Conservation (phyloP, 1,140 invertebrate genomes). For the Danaus melanippus region DNA sequence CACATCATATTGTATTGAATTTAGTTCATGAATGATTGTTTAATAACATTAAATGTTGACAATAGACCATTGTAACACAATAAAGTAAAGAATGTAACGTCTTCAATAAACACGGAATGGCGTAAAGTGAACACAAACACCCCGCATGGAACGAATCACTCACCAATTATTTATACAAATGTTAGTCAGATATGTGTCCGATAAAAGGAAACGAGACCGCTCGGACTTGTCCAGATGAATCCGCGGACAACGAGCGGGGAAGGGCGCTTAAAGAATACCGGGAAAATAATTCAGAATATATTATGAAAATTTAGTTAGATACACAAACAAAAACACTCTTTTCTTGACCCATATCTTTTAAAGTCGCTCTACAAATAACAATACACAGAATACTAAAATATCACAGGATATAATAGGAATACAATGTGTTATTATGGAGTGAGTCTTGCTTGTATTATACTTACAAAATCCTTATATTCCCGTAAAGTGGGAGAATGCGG, state of each 20-base stretch:
- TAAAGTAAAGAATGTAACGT: no score
- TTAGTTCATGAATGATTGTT: no score
- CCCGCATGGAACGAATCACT: slow-evolving; percentile 40
- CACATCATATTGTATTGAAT: no score
- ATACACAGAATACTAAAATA: no score
- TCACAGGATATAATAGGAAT: not conserved
- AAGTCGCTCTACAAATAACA: no score
- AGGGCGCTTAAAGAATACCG: no score
- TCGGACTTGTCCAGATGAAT: slow-evolving; percentile 1
- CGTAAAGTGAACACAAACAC: slow-evolving; percentile 36
- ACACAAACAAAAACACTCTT: no score
- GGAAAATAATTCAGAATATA: no score
- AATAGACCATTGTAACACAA: no score
- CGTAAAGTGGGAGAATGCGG: slow-evolving; percentile 40
- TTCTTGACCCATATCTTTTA: no score
- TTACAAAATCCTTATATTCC: slow-evolving; percentile 34
- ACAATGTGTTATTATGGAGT: slow-evolving; percentile 2
- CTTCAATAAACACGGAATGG: slow-evolving; percentile 1
- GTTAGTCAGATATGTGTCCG: slow-evolving; percentile 17
- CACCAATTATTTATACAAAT: slow-evolving; percentile 34
- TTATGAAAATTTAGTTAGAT: no score
- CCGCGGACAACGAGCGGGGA: not conserved
- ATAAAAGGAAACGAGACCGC: slow-evolving; percentile 36
- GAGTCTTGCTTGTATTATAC: slow-evolving; percentile 11
- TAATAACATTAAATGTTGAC: no score